Conservation (phyloP, 2,888 invertebrate species). For the Danaus chrysippus region DNA sequence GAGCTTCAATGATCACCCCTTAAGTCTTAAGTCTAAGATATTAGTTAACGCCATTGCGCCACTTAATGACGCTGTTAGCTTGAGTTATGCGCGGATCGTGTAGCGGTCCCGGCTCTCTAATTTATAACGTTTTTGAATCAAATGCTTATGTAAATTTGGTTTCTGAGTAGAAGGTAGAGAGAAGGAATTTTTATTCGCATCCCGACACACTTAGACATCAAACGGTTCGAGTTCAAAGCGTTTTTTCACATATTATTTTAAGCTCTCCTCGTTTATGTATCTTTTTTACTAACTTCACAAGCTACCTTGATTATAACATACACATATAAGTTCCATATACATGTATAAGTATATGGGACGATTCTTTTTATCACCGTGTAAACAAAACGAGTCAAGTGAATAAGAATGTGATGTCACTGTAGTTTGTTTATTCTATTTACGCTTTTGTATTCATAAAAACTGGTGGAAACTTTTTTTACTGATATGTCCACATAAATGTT, state of each 20-base stretch:
- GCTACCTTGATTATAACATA: slow-evolving; percentile 37
- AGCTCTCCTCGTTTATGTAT: slow-evolving; percentile 44
- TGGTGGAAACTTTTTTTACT: no score
- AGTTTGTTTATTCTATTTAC: background rate
- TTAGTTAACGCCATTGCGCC: slow-evolving; percentile 58
- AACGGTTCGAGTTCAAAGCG: slow-evolving; percentile 54
- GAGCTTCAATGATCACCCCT: slow-evolving; percentile 63
- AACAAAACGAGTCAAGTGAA: background rate
- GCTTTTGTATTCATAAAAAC: no score
- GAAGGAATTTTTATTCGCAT: slow-evolving; percentile 47
- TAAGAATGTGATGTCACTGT: background rate
- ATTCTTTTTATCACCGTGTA: slow-evolving; percentile 10
- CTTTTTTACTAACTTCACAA: slow-evolving; percentile 46
- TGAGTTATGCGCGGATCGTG: slow-evolving; percentile 53
- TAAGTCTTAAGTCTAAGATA: slow-evolving; percentile 58
- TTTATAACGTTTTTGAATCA: slow-evolving; percentile 53
- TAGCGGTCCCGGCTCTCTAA: slow-evolving; percentile 43
- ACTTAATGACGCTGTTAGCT: slow-evolving; percentile 57
- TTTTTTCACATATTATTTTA: slow-evolving; percentile 58
- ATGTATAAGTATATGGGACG: background rate
- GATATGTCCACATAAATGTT: no score
- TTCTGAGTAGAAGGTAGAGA: slow-evolving; percentile 42
- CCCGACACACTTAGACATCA: slow-evolving; percentile 57
- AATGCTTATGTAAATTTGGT: slow-evolving; percentile 54
- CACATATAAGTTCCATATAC: background rate